Evolutionary conservation across 1,140 invertebrate genomes (phyloP).

Genomic region (Meloidogyne floridensis): DNA sequence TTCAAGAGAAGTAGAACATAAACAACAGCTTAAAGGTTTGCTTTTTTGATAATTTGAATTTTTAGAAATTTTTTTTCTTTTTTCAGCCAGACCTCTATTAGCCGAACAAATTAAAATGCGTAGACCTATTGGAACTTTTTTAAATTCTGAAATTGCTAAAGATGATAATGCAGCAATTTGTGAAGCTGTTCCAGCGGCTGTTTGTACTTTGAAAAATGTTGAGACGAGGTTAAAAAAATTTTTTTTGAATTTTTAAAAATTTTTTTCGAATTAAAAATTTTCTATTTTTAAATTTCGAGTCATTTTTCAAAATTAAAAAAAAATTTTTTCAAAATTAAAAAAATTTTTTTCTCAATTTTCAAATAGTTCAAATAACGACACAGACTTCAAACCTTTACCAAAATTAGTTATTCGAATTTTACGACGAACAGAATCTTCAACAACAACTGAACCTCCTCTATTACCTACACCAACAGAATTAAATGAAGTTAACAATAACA

Average conservation of each 20-base stretch:
- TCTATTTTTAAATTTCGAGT: too few species aligned
- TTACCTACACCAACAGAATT: neutral
- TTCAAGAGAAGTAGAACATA: too few species aligned
- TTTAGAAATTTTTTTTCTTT: neutral
- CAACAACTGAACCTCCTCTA: neutral
- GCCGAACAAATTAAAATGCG: slow-evolving; percentile 17
- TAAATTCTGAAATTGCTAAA: slow-evolving; percentile 22
- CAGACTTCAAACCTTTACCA: slow-evolving; percentile 19
- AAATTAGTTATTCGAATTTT: slow-evolving; percentile 36
- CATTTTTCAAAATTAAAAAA: too few species aligned
- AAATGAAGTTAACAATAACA: neutral
- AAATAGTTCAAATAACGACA: neutral
- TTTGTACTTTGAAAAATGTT: slow-evolving; percentile 17
- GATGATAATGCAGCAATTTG: slow-evolving; percentile 25
- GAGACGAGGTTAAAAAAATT: too few species aligned
- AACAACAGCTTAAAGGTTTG: slow-evolving; percentile 1
- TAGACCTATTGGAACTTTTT: slow-evolving; percentile 9
- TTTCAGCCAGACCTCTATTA: neutral
- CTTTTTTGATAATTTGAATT: neutral
- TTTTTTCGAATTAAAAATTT: too few species aligned
- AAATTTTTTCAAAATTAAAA: too few species aligned
- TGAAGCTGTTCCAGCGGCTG: slow-evolving; percentile 21
- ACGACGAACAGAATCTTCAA: slow-evolving; percentile 16
- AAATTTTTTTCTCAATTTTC: too few species aligned
- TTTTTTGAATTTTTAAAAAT: too few species aligned